A percentile compares a stretch with the other conserved stretches of the same genome.
phyloP scores from a whole-genome alignment of 2,113 vertebrate species.

The Oncorhynchus keta region DNA sequence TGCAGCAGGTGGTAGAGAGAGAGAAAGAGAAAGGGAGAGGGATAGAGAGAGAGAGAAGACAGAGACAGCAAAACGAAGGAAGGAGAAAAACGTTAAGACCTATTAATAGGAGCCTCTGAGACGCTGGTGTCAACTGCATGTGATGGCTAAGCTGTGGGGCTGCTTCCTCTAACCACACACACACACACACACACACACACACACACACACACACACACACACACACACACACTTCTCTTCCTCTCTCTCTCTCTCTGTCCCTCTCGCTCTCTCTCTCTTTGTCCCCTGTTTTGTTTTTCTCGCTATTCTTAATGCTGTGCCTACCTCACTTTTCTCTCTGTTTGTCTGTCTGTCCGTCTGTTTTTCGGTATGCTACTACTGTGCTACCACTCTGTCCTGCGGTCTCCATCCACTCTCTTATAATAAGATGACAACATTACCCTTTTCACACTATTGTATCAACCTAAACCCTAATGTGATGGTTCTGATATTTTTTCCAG shows the following conservation, averaged over 20 bases:
- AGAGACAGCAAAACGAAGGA: neutral
- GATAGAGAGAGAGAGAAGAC: neutral
- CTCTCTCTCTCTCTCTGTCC: neutral
- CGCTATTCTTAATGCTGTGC: too few relatives aligned
- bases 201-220: neutral
- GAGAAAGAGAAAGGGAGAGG: neutral
- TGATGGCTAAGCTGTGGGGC: conserved; percentile 32
- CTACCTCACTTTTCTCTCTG: neutral
- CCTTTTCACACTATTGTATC: too few relatives aligned
- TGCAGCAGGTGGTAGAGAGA: neutral
- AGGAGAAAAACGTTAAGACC: conserved; percentile 40
- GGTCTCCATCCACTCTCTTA: neutral
- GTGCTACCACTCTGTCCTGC: neutral
- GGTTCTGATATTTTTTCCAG: neutral
- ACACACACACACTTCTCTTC: neutral
- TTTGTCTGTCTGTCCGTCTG: neutral
- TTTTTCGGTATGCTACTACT: neutral
- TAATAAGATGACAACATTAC: too few relatives aligned
- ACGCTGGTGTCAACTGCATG: conserved; percentile 52
- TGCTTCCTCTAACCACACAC: conserved; percentile 39
- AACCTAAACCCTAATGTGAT: too few relatives aligned
- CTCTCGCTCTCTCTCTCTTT: neutral
- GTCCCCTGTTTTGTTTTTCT: neutral
- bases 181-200: neutral
- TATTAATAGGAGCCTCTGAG: conserved; percentile 53